phyloP scores from a whole-genome alignment of 2,113 vertebrate species.

The Gambusia affinis region DNA sequence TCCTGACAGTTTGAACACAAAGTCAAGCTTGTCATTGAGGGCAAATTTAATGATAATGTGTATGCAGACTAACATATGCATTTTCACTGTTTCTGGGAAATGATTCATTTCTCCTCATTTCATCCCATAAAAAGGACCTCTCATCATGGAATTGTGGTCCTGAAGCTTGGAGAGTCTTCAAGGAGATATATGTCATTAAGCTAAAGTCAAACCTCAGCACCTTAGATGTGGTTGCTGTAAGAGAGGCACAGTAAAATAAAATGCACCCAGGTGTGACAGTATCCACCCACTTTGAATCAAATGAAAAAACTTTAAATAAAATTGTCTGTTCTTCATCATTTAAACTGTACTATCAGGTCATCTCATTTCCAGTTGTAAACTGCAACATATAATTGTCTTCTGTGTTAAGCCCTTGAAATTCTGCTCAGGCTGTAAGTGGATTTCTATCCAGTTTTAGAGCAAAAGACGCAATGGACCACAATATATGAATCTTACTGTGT shows the following conservation, averaged over 20 bases:
- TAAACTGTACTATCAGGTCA: constrained; percentile 19
- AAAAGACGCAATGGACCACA: background rate
- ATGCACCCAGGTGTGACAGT: constrained; percentile 37
- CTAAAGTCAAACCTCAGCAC: constrained; percentile 65
- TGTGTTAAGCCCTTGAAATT: constrained; percentile 42
- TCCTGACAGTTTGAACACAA: constrained; percentile 3
- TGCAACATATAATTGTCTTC: constrained; percentile 53
- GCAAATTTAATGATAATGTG: constrained; percentile 29
- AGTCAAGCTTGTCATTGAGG: constrained; percentile 7
- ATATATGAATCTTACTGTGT: background rate
- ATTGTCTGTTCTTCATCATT: constrained; percentile 20
- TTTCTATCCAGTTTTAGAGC: constrained; percentile 18
- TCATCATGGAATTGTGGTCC: constrained; percentile 67
- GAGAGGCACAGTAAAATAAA: constrained; percentile 24
- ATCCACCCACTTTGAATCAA: constrained; percentile 31
- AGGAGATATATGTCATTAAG: constrained; percentile 49
- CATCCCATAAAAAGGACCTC: constrained; percentile 42
- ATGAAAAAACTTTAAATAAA: constrained; percentile 24
- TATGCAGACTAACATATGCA: constrained; percentile 40
- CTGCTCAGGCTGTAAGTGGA: constrained; percentile 4
- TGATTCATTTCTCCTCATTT: constrained; percentile 59
- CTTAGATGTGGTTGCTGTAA: constrained; percentile 53
- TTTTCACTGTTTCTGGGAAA: constrained; percentile 56
- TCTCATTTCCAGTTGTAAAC: constrained; percentile 49
- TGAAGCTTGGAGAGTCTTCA: constrained; percentile 48